Evolutionary conservation across 53 echinoderm and acorn worm genomes (phyloP).

Genomic region (Antedon mediterranea): DNA sequence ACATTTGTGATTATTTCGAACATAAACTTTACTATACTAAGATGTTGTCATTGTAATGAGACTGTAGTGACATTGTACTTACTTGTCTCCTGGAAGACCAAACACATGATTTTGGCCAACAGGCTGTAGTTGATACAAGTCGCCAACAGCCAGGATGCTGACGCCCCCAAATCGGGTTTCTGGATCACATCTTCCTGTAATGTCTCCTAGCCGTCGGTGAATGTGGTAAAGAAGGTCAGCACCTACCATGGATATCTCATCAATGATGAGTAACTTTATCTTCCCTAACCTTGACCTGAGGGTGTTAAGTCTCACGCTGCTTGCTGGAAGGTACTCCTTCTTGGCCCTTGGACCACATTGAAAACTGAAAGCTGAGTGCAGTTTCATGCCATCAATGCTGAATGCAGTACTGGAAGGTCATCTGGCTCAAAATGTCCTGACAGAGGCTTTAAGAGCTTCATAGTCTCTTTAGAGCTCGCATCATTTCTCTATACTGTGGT

Average conservation of each 20-base stretch:
- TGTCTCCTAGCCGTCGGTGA: constrained; percentile 27
- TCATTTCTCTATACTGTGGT: no score
- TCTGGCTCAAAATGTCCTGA: no score
- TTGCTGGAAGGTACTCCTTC: constrained; percentile 19
- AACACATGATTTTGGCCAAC: constrained; percentile 31
- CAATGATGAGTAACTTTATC: constrained; percentile 26
- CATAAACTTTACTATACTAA: no score
- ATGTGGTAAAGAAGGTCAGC: constrained; percentile 20
- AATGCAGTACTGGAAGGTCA: constrained; percentile 3
- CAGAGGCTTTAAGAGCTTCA: no score
- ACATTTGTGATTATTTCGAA: no score
- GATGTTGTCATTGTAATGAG: no score
- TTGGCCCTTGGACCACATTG: constrained; percentile 18
- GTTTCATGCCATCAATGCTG: no score
- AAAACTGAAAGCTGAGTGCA: constrained; percentile 43
- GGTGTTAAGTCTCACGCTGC: constrained; percentile 13
- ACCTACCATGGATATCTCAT: constrained; percentile 32
- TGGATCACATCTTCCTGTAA: constrained; percentile 12
- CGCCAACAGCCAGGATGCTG: constrained; percentile 32
- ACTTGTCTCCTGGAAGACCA: neutral
- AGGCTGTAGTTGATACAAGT: constrained; percentile 42
- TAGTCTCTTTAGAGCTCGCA: no score
- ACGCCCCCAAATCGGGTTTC: constrained; percentile 55
- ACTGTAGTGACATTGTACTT: no score
- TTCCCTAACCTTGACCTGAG: constrained; percentile 4